A percentile compares a stretch with the other conserved stretches of the same genome.
phyloP scores from a whole-genome alignment of 92 coral and sea anemone species.

The Palythoa heliodiscus region DNA sequence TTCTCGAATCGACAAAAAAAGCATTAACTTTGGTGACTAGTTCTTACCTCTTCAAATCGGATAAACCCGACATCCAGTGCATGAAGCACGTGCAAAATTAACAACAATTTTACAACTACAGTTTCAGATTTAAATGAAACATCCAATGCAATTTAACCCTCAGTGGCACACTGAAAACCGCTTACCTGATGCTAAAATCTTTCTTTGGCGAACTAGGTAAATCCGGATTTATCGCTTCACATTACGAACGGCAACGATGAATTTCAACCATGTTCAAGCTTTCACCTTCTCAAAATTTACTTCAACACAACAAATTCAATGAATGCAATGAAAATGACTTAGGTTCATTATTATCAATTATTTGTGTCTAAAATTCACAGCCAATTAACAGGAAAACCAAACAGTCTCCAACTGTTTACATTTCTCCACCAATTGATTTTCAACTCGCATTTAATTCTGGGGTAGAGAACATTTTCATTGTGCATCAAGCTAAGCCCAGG shows the following conservation, averaged over 20 bases:
- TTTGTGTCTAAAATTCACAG: slow-evolving; percentile 57
- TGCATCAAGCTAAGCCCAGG: background rate
- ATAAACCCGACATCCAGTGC: too few relatives aligned
- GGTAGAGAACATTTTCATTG: background rate
- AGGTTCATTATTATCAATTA: slow-evolving; percentile 72
- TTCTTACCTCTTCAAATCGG: background rate
- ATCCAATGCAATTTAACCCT: background rate
- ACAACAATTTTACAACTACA: background rate
- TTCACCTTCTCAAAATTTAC: slow-evolving; percentile 7
- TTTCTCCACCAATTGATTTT: slow-evolving; percentile 65
- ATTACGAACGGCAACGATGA: background rate
- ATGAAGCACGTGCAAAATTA: background rate
- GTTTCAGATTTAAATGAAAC: background rate
- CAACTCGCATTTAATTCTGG: slow-evolving; percentile 6
- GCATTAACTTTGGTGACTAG: background rate
- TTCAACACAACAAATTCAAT: slow-evolving; percentile 49
- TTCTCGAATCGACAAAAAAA: too few relatives aligned
- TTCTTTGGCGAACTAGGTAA: background rate
- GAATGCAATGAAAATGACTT: slow-evolving; percentile 50
- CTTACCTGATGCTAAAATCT: background rate
- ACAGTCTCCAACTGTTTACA: slow-evolving; percentile 63
- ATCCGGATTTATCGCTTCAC: background rate
- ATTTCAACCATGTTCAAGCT: slow-evolving; percentile 15
- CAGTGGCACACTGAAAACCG: background rate
- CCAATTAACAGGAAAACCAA: slow-evolving; percentile 88